phyloP scores from a whole-genome alignment of 2,797 vertebrate genomes.

The Helarctos malayanus region DNA sequence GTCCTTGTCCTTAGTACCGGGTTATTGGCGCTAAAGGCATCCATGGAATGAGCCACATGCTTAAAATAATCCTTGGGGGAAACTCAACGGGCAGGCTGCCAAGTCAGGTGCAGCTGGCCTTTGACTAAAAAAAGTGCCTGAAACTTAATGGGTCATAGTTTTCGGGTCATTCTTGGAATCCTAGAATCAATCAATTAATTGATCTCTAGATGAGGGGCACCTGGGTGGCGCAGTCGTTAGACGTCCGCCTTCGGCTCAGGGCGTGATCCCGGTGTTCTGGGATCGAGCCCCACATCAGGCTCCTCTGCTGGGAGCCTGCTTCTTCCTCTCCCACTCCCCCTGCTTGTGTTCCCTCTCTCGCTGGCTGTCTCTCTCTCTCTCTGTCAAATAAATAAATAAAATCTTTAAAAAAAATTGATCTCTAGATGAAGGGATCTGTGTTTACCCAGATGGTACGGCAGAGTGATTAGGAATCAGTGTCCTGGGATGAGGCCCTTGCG shows the following conservation, averaged over 20 bases:
- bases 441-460: neutral
- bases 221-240: too few relatives aligned
- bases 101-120: neutral
- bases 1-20: neutral
- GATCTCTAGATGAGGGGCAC: neutral
- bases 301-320: too few relatives aligned
- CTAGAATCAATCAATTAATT: neutral
- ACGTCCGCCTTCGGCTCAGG: too few relatives aligned
- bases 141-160: neutral
- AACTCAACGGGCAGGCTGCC: neutral
- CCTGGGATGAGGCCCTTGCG: neutral
- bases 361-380: too few relatives aligned
- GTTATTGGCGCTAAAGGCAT: neutral
- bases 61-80: neutral
- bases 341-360: too few relatives aligned
- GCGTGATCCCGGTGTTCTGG: too few relatives aligned
- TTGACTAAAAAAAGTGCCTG: neutral
- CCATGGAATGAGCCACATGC: neutral
- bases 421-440: neutral
- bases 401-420: neutral
- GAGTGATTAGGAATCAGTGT: neutral
- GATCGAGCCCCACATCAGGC: too few relatives aligned
- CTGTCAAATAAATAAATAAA: too few relatives aligned
- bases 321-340: too few relatives aligned
- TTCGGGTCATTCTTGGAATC: conserved; percentile 19